Percentiles rank a stretch among this genome's conserved stretches.
Evolutionary conservation across 2,888 invertebrate species (phyloP).

Genomic region (Gnatocerus cornutus): DNA sequence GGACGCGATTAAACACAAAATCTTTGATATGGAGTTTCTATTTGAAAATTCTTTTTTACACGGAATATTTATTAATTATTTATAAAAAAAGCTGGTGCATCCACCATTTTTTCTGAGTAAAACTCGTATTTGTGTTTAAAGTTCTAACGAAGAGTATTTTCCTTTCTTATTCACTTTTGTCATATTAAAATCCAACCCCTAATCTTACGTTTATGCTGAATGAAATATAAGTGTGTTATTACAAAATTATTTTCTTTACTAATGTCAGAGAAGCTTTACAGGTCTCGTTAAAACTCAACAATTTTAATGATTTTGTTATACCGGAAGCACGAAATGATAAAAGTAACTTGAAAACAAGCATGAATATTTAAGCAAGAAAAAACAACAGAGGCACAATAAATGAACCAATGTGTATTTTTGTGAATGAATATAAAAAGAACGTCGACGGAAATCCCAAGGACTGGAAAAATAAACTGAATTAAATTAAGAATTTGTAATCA

Average conservation of each 20-base stretch:
- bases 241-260: not conserved
- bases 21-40: too few species aligned
- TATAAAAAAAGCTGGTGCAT: too few species aligned
- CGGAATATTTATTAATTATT: too few species aligned
- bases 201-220: not conserved
- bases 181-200: too few species aligned
- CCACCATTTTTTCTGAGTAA: too few species aligned
- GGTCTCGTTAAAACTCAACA: slow-evolving; percentile 1
- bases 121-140: too few species aligned
- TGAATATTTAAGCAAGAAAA: slow-evolving; percentile 1
- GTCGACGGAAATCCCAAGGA: not conserved
- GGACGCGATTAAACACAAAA: too few species aligned
- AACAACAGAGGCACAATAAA: not conserved
- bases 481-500: not conserved
- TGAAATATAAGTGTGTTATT: not conserved
- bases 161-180: too few species aligned
- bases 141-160: too few species aligned
- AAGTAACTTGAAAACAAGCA: not conserved
- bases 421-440: slow-evolving; percentile 1
- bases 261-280: not conserved
- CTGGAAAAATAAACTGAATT: not conserved
- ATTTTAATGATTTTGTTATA: slow-evolving; percentile 7
- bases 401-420: not conserved
- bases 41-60: too few species aligned
- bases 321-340: slow-evolving; percentile 6